Evolutionary conservation across 2,888 invertebrate genomes (phyloP), one percentile per base, ranked within the genome.

Genomic region (Mimachlamys varia): DNA sequence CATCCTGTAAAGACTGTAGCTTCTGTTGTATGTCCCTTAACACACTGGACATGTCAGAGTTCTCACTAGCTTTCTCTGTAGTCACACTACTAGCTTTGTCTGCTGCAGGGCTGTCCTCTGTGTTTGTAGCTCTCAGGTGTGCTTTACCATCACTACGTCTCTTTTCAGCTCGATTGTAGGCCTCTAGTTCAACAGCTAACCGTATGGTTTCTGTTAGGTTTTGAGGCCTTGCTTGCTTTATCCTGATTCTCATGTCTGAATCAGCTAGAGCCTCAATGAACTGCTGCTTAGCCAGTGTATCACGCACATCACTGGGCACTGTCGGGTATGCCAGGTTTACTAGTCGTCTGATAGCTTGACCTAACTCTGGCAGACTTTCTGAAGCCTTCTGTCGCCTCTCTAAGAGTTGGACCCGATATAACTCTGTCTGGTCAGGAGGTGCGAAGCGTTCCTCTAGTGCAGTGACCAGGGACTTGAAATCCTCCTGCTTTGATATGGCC

Each of bases 401-500:
- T 22, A 53, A 38, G 13, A 15, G 58, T 19, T 22, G 58, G 10
- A 15, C 89, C n/a, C 89, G 22, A 33, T 92, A 89, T 4, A 92
- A 88, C 19, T 92, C 89, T 15, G 90, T 90, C 50, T 91, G 90
- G 44, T 90, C 88, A 19, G 89, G 89, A 7, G 92, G 89, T 3
- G 89, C 89, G 87, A 91, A 90, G 4, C 92, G n/a, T 15, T 58
- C 50, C 50, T 50, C 50, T 50, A 58, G 58, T 22, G 58, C 12
- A 4, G 15, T 58, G 4, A 58, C 22, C 58, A 58, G 58, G 22
- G 22, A 22, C 15, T 15, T 17, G 91, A 13, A 89, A 33, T 87
- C 0, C 27, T 88, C 22, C 7, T 58, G 44, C 12, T 19, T 5
- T 13, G 15, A 37, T 7, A n/a, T 10, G 2, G 22, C 19, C 19